Evolutionary conservation across 2,888 invertebrate species (phyloP), one percentile per base, ranked within the genome.

Genomic region (Keiferia lycopersicella): DNA sequence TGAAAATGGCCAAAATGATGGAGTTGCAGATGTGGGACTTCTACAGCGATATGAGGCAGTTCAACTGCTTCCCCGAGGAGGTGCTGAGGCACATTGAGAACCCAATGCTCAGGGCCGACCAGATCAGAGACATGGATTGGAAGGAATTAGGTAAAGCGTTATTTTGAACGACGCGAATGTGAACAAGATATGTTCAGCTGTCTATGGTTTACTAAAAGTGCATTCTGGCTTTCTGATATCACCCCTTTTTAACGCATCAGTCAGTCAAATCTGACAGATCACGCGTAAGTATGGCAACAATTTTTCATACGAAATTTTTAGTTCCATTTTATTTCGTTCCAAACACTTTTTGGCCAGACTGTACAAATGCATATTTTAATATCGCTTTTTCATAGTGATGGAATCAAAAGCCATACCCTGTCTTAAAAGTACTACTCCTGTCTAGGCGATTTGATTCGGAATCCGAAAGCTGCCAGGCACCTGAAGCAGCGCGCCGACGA

Each of bases 1-100:
- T 99, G 0, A 94, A 93, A 72, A 93, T 99, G 79, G 95, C 98
- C 39, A 98, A 98, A 88, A 98, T 98, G 95, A 93, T 99, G 68
- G 99, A 99, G 80, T 94, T 96, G 3, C 96, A 97, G 77, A 94
- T 96, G 71, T 99, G 99, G 99, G 94, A 95, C 71, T 95, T 94
- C 78, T 95, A 96, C 81, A 95, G 95, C 66, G 97, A 98, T 0
- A 92, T 99, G 82, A 90, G 96, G 12, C 99, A 99, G 86, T 98
- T 97, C 83, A 93, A 93, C 69, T 94, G 94, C 63, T 92, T 98
- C 63, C 93, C 95, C n/a, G 90, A 92, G 0, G 97, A 97, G 69
- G 94, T 97, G 0, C 91, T 98, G 66, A 93, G 94, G 26, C 97
- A 97, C 79, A 93, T 98, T 6, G 97, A 98, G 79, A 93, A 95